Evolutionary conservation across 2,888 invertebrate species (phyloP).

Genomic region (Andrena bicolor): DNA sequence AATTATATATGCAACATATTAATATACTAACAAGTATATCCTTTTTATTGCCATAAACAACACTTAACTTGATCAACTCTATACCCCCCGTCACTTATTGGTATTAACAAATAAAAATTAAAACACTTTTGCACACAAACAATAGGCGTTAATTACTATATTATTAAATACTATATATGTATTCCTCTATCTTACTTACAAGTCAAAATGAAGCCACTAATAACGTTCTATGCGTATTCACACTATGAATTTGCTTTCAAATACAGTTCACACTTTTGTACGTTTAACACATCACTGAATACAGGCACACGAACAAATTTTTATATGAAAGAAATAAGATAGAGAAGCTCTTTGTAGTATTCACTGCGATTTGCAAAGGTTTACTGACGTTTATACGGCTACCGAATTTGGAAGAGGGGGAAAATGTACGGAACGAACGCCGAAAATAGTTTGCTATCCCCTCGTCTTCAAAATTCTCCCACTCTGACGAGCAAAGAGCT

Average conservation of each 20-base stretch:
- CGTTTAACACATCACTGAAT: not conserved
- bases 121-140: not conserved
- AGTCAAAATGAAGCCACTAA: not conserved
- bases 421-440: constrained; percentile 72
- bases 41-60: not conserved
- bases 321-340: constrained; percentile 3
- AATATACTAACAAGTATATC: not conserved
- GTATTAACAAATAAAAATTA: not conserved
- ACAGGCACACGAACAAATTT: not conserved
- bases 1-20: not conserved
- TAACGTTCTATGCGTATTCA: constrained; percentile 6
- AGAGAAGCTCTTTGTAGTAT: constrained; percentile 39
- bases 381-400: constrained; percentile 71
- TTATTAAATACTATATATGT: not conserved
- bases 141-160: not conserved
- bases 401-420: constrained; percentile 64
- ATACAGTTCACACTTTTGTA: constrained; percentile 9
- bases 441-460: constrained; percentile 81
- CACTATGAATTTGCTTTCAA: not conserved
- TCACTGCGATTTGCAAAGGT: constrained; percentile 63
- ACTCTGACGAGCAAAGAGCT: constrained; percentile 60
- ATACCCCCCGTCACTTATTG: not conserved
- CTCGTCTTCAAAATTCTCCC: constrained; percentile 54
- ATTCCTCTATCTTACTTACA: constrained; percentile 31
- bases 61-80: not conserved